These are phyloP conservation scores for Cyclura pinguis DNA, from an alignment of 2,797 vertebrate genomes.

Conservation along the genomic window DNA sequence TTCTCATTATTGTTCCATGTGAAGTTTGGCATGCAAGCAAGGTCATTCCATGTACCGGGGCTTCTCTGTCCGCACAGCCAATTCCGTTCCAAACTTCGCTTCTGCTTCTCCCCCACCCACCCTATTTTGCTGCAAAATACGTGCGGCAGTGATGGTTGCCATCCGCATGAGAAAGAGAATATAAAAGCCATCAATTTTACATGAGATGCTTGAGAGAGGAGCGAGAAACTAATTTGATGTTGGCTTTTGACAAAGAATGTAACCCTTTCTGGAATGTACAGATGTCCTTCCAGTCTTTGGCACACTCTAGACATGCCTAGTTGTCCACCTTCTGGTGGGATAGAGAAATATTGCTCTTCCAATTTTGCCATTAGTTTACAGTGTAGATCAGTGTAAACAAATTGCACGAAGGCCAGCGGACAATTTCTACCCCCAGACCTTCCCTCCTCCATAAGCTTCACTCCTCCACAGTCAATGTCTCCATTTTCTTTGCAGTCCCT, in stretches of 20 bases:
- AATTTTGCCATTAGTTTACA: no score
- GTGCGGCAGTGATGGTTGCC: constrained; percentile 6
- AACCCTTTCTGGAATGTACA: constrained; percentile 54
- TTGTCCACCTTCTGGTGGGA: background rate
- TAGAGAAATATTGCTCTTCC: background rate
- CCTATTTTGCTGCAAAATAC: constrained; percentile 35
- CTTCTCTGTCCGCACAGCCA: constrained; percentile 32
- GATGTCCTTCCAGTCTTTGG: background rate
- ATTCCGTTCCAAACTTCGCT: constrained; percentile 33
- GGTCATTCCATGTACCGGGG: constrained; percentile 34
- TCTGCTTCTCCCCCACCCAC: background rate
- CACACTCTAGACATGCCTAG: no score
- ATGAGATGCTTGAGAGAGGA: constrained; percentile 73
- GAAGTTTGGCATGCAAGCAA: constrained; percentile 57
- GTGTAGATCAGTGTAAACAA: no score
- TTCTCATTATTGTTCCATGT: constrained; percentile 45
- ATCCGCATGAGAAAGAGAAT: constrained; percentile 75
- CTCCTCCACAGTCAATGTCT: no score
- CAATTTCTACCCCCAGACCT: no score
- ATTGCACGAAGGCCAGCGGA: no score
- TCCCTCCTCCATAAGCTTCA: no score
- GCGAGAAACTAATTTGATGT: constrained; percentile 82
- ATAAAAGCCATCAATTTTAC: constrained; percentile 81
- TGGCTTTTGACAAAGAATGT: constrained; percentile 78
- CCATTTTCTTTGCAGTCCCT: no score